Conservation (phyloP, 2,113 vertebrate genomes). For the Plecotus auritus region DNA sequence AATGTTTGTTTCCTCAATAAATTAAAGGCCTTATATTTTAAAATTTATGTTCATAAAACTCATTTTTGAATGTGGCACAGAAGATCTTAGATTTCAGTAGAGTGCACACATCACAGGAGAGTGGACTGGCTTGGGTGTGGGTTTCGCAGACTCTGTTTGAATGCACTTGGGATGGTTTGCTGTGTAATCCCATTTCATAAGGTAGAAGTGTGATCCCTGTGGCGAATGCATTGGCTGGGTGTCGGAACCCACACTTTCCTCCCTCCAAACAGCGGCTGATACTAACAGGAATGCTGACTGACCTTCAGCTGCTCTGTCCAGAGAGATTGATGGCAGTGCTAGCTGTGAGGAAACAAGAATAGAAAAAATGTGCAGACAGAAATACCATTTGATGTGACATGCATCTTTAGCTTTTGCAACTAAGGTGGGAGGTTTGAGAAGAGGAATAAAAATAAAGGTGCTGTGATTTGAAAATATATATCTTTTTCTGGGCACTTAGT, state of each 20-base stretch:
- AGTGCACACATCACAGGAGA: not conserved
- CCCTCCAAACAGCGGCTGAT: slow-evolving; percentile 25
- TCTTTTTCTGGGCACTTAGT: not conserved
- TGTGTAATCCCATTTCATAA: slow-evolving; percentile 39
- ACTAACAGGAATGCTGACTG: slow-evolving; percentile 50
- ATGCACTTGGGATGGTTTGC: slow-evolving; percentile 41
- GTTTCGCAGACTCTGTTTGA: slow-evolving; percentile 60
- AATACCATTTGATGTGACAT: slow-evolving; percentile 51
- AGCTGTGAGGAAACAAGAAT: not conserved
- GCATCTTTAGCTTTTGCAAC: slow-evolving; percentile 18
- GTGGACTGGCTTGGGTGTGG: slow-evolving; percentile 33
- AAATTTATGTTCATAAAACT: slow-evolving; percentile 13
- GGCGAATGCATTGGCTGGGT: slow-evolving; percentile 55
- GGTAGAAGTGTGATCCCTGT: not conserved
- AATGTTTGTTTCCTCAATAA: not conserved
- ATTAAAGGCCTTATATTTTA: not conserved
- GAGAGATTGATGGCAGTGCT: slow-evolving; percentile 48
- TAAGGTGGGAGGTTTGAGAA: slow-evolving; percentile 23
- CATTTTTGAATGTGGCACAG: slow-evolving; percentile 34
- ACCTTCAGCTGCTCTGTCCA: slow-evolving; percentile 51
- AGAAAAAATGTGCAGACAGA: not conserved
- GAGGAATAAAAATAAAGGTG: slow-evolving; percentile 46
- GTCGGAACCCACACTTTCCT: slow-evolving; percentile 3
- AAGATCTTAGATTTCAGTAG: slow-evolving; percentile 43
- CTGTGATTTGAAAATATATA: slow-evolving; percentile 9